Conservation (phyloP, 2,113 vertebrate genomes). For the Mionectes macconnelli region DNA sequence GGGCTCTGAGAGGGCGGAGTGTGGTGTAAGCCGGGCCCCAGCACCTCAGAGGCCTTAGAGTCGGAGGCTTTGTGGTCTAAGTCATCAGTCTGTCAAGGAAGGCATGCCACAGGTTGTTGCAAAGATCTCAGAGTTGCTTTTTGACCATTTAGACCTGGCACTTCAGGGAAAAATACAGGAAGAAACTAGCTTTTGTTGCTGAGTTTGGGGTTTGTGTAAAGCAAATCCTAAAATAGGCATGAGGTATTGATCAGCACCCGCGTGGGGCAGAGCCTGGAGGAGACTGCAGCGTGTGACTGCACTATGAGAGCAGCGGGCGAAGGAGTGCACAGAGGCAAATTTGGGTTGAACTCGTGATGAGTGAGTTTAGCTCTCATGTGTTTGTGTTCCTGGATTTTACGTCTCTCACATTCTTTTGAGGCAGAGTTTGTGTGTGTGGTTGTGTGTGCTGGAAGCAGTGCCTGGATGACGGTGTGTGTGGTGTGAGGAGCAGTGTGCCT, state of each 20-base stretch:
- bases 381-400: constrained; percentile 21
- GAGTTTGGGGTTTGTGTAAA: not conserved
- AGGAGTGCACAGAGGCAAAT: not conserved
- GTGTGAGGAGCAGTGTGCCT: not conserved
- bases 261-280: not conserved
- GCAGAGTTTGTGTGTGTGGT: not conserved
- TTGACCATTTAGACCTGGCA: not conserved
- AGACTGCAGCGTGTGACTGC: not conserved
- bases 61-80: not conserved
- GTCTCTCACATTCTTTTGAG: constrained; percentile 24
- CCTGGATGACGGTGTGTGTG: not conserved
- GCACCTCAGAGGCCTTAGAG: not conserved
- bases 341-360: constrained; percentile 2
- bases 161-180: not conserved
- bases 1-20: not conserved
- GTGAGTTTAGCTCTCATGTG: not conserved
- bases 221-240: not conserved
- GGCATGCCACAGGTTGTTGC: not conserved
- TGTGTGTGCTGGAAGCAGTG: not conserved
- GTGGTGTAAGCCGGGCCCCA: not conserved
- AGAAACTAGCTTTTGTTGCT: not conserved
- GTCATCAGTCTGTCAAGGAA: not conserved
- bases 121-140: not conserved
- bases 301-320: rapidly evolving
- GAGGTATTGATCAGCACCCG: not conserved